Evolutionary conservation across 2,113 vertebrate species (phyloP).

Genomic region (Bombycilla garrulus): DNA sequence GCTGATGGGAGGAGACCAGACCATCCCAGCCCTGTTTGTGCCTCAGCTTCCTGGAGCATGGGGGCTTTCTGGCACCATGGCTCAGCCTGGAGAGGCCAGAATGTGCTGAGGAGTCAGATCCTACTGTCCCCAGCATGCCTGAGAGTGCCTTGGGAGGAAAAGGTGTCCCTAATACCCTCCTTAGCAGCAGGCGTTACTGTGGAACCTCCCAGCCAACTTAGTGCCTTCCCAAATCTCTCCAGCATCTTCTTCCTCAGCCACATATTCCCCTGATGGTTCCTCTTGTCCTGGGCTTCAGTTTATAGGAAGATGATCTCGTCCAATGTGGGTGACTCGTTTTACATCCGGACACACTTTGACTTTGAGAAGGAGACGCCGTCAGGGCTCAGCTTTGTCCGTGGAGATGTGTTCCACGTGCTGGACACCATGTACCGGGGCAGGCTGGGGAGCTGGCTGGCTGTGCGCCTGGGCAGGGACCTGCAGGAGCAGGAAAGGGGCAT

Average conservation of each 20-base stretch:
- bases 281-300: conserved; percentile 73
- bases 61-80: background rate
- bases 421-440: conserved; percentile 89
- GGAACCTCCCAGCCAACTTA: background rate
- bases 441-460: conserved; percentile 86
- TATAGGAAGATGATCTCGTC: conserved; percentile 90
- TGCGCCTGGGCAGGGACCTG: conserved; percentile 88
- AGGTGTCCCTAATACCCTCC: background rate
- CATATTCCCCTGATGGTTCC: background rate
- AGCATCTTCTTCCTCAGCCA: background rate
- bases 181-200: background rate
- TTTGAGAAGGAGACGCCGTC: conserved; percentile 78
- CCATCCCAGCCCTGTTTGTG: background rate
- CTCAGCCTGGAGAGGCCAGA: background rate
- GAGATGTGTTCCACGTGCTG: conserved; percentile 91
- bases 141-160: background rate
- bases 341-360: conserved; percentile 93
- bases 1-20: background rate
- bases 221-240: background rate
- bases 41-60: fast-evolving
- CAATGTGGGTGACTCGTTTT: conserved; percentile 89
- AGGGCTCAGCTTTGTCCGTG: conserved; percentile 85
- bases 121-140: background rate
- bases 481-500: conserved; percentile 89
- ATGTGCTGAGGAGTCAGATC: background rate